These are phyloP conservation scores for Drosophila prosaltans DNA, from an alignment of 1,140 invertebrate genomes.

Conservation along the genomic window DNA sequence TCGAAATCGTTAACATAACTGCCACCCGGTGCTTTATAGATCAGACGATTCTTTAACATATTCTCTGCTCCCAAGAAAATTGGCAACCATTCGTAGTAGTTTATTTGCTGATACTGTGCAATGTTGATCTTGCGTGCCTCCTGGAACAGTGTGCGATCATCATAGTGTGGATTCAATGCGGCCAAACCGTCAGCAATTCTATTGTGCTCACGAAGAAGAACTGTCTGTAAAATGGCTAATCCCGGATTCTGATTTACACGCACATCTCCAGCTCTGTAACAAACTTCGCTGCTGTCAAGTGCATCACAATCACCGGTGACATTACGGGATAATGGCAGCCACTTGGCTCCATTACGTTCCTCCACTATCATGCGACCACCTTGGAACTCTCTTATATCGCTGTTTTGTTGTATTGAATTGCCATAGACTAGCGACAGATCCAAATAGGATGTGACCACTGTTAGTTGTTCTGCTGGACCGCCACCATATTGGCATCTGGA, in stretches of 20 bases:
- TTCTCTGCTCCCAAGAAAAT: slow-evolving; percentile 89
- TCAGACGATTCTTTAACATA: slow-evolving; percentile 88
- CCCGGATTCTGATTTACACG: slow-evolving; percentile 94
- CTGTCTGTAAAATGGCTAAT: slow-evolving; percentile 91
- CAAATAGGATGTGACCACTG: slow-evolving; percentile 92
- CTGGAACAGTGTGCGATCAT: slow-evolving; percentile 93
- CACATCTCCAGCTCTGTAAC: slow-evolving; percentile 90
- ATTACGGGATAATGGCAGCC: slow-evolving; percentile 88
- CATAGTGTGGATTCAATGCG: slow-evolving; percentile 93
- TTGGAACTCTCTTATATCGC: slow-evolving; percentile 86
- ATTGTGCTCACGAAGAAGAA: slow-evolving; percentile 95
- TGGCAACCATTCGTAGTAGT: slow-evolving; percentile 94
- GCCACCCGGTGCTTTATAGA: slow-evolving; percentile 86
- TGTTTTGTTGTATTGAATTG: slow-evolving; percentile 87
- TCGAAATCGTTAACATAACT: slow-evolving; percentile 94
- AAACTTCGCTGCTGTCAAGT: slow-evolving; percentile 85
- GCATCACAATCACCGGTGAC: slow-evolving; percentile 87
- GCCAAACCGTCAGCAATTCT: slow-evolving; percentile 89
- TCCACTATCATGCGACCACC: slow-evolving; percentile 87
- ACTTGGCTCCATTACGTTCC: slow-evolving; percentile 86
- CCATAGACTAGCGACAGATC: slow-evolving; percentile 95
- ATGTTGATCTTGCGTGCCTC: slow-evolving; percentile 91
- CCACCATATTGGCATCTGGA: slow-evolving; percentile 86
- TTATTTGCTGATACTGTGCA: slow-evolving; percentile 92
- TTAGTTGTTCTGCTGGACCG: slow-evolving; percentile 91